Base-by-base conservation (phyloP, 1,140 invertebrate species). In the Luehdorfia chinensis region DNA sequence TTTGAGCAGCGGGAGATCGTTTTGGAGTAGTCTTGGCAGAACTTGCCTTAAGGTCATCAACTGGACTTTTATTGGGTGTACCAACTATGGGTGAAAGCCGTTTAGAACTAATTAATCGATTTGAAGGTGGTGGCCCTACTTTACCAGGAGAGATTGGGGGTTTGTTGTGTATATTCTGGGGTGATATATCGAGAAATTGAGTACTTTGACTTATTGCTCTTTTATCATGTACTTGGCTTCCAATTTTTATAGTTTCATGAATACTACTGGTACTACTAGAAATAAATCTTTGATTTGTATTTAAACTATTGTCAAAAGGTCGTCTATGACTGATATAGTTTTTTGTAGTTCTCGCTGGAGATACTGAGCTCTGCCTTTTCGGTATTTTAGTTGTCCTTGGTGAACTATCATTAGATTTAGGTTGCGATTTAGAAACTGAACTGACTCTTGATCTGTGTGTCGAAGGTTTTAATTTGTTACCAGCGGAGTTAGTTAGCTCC, bases 221-320 rank as follows among this genome's bases (percentile, higher is more conserved):
- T 57, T 76, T 74, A 41, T 83, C 76, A 47, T 79, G 75, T 19
- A 66, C 62, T 44, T 69, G 64, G 55, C 76, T 73, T 34, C 75
- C 72, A 54, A 84, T 66, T 59, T 59, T 78, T 16, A 78, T 81
- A 1, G 77, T 87, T 58, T 88, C 85, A 33, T 87, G 73, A 43
- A 88, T 87, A 51, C 85, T 87, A 47, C 85, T 87, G 0, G 85
- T 87, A 49, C 87, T 88, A 25, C 75, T 88, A 1, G 87, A 88
- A 28, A 88, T 86, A 43, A 76, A 86, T 43, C 72, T 74, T 59
- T 83, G 83, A 61, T 74, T 81, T 61, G 68, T 67, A 39, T 64
- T 66, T 16, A 84, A 48, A 54, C 57, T 65, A 49, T 65, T 77
- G 47, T 81, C 56, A 11, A 71, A 44, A 21, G 72, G 59, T 50